Evolutionary conservation across 2,113 vertebrate species (phyloP), one percentile per base, ranked within the genome.

Genomic region (Parus major): DNA sequence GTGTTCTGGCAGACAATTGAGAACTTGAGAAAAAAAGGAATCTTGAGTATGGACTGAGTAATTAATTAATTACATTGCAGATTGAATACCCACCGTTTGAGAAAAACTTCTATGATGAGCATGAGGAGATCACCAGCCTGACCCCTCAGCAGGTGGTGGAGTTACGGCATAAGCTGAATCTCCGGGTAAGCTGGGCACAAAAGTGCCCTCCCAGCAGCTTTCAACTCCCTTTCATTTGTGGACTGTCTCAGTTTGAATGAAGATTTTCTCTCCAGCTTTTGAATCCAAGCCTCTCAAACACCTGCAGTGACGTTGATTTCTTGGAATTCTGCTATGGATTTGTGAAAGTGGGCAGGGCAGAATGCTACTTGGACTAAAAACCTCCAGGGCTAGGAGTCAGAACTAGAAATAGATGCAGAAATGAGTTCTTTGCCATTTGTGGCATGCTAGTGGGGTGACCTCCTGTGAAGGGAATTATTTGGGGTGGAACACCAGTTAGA

Each of bases 91-190:
- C 98, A 33, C 99, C 99, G 0, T 99, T 99, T 98, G 99, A 99
- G 98, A 99, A 99, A 90, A 99, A 99, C 96, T 99, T 99, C 98
- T 99, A 99, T 76, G 98, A 99, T 44, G 99, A 99, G 78, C 99
- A 99, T 0, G 99, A 99, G 95, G 99, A 99, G 96, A 99, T 99
- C 93, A 98, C 97, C 90, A 98, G 91, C 95, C 98, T 99, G 89
- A 99, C 98, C 28, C 98, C 98, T 1, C 97, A 97, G 88, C 98
- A 99, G 72, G 98, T 99, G 94, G 96, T 99, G 70, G 99, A 99
- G 91, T 92, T 99, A 12, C 98, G 99, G 56, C 98, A 99, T 31
- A 99, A 99, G 89, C 98, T 99, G 46, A 99, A 99, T 71, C 98
- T 99, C 53, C 97, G 99, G 98, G 99, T 99, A 96, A 98, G 98